Conservation (phyloP, 2,113 vertebrate species). For the Turnix velox region DNA sequence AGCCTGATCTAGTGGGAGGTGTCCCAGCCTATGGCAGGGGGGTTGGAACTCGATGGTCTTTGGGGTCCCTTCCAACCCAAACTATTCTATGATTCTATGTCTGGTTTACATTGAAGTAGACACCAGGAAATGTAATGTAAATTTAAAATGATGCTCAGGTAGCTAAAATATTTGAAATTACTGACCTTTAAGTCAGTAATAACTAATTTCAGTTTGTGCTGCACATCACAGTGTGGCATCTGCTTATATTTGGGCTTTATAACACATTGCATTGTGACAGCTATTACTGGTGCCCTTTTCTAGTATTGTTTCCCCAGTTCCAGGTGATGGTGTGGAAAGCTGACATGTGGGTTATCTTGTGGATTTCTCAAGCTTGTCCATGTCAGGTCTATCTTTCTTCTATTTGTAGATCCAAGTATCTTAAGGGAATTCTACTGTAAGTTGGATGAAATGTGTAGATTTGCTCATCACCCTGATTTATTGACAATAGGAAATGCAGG, state of each 20-base stretch:
- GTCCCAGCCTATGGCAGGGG: too few relatives aligned
- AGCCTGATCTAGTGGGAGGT: too few relatives aligned
- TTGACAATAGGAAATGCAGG: background rate
- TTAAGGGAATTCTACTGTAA: accelerated
- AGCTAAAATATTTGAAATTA: background rate
- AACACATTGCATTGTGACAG: background rate
- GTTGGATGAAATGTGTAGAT: background rate
- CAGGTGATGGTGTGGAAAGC: background rate
- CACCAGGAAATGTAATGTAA: background rate
- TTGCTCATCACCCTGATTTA: background rate
- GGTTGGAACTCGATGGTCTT: too few relatives aligned
- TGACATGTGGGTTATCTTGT: background rate
- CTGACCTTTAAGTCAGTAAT: background rate
- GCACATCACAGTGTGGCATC: background rate
- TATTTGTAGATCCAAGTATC: background rate
- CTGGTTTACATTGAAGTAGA: background rate
- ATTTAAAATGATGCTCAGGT: background rate
- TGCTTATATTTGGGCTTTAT: background rate
- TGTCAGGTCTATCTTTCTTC: background rate
- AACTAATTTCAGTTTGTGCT: background rate
- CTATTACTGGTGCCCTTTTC: background rate
- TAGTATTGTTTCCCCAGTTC: background rate
- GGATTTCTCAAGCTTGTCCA: background rate
- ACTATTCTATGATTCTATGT: too few relatives aligned
- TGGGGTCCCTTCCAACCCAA: too few relatives aligned